Evolutionary conservation across 37 sponge, comb jelly and placozoan genomes (phyloP).

Genomic region (Geodia barretti): DNA sequence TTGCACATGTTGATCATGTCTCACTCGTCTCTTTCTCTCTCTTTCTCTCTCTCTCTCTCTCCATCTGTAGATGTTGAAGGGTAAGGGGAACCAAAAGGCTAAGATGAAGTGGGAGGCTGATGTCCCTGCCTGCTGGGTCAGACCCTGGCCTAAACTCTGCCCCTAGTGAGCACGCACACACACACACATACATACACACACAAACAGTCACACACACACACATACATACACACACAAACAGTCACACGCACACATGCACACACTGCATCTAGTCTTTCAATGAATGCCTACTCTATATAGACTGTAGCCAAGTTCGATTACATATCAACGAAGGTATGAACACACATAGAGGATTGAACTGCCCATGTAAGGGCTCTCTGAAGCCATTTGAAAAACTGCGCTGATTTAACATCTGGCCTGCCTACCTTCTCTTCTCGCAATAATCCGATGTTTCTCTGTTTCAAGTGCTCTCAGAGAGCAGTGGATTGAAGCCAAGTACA

Average conservation of each 20-base stretch:
- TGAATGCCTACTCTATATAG: not conserved
- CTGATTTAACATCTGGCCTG: no score
- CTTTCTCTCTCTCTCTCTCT: not conserved
- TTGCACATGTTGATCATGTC: no score
- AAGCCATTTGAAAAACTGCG: no score
- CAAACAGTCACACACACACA: constrained; percentile 1
- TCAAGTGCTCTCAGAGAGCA: constrained; percentile 64
- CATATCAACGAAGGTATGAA: no score
- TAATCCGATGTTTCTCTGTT: not conserved
- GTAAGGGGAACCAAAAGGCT: constrained; percentile 44
- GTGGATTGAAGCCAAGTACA: constrained; percentile 81
- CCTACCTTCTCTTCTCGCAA: no score
- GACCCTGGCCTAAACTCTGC: constrained; percentile 42
- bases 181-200: constrained; percentile 11
- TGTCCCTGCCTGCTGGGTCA: constrained; percentile 65
- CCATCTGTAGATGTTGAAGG: constrained; percentile 26
- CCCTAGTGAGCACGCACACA: constrained; percentile 21
- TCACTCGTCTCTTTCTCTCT: no score
- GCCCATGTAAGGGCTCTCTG: no score
- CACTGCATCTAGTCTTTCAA: not conserved
- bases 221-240: constrained; percentile 9
- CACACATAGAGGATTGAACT: no score
- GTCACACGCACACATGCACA: constrained; percentile 6
- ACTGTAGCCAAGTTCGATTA: no score
- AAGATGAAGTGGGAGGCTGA: constrained; percentile 61